phyloP scores from a whole-genome alignment of 2,113 vertebrate genomes.

The Pomatorhinus ruficollis region DNA sequence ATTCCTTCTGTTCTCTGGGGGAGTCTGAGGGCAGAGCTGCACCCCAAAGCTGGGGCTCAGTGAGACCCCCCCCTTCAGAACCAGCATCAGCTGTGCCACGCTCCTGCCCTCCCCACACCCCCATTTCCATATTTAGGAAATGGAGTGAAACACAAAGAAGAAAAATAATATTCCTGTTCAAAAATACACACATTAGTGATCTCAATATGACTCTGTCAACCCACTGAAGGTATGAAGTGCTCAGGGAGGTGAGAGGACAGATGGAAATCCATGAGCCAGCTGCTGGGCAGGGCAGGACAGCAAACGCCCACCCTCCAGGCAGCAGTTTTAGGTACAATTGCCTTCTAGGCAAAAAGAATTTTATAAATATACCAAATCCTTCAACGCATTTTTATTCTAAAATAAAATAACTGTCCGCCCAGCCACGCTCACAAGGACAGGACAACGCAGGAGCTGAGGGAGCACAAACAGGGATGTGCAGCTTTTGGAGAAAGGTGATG shows the following conservation, averaged over 20 bases:
- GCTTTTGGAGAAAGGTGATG: rapidly evolving
- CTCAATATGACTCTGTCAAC: rapidly evolving
- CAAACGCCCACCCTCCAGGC: background rate
- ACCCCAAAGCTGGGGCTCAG: background rate
- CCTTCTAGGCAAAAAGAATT: background rate
- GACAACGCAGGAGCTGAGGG: background rate
- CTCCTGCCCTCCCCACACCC: background rate
- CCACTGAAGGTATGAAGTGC: rapidly evolving
- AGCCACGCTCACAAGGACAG: background rate
- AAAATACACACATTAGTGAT: background rate
- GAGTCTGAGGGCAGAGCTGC: background rate
- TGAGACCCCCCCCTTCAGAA: background rate
- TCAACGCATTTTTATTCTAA: constrained; percentile 9
- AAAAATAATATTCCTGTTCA: background rate
- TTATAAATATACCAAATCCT: background rate
- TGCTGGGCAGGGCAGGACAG: background rate
- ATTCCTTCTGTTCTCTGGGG: background rate
- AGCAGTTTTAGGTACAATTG: background rate
- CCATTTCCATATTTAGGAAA: background rate
- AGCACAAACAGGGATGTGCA: background rate
- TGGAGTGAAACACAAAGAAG: background rate
- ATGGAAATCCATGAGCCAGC: background rate
- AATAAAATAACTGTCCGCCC: background rate
- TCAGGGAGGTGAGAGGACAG: background rate
- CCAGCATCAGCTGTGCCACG: rapidly evolving